phyloP scores from a whole-genome alignment of 2,888 invertebrate species.

The Nephrotoma flavescens region DNA sequence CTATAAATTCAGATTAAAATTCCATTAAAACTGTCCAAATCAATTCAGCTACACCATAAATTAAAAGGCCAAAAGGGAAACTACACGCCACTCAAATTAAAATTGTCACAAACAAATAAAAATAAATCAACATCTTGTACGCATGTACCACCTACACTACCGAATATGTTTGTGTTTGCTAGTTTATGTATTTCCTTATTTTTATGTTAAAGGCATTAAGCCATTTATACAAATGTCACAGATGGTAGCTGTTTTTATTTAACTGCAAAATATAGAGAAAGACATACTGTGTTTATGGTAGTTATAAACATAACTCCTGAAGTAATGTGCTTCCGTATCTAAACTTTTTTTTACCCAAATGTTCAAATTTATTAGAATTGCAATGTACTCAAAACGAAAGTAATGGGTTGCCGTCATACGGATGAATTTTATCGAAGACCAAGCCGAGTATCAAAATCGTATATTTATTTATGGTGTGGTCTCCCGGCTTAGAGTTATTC shows the following conservation, averaged over 20 bases:
- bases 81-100: neutral
- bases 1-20: neutral
- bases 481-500: too few relatives aligned
- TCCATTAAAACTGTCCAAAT: neutral
- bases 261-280: neutral
- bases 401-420: too few relatives aligned
- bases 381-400: too few relatives aligned
- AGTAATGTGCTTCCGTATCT: neutral
- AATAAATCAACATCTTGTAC: neutral
- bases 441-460: too few relatives aligned
- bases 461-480: too few relatives aligned
- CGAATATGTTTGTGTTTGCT: neutral
- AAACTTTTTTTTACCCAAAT: too few relatives aligned
- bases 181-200: neutral
- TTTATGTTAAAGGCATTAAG: neutral
- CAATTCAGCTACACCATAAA: neutral
- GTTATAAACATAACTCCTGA: neutral
- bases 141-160: neutral
- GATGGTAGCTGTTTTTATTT: neutral
- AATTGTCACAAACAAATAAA: neutral
- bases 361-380: too few relatives aligned
- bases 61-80: neutral
- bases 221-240: neutral
- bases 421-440: too few relatives aligned
- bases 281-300: neutral